Conservation (phyloP, 23 tunicate species). For the Oikopleura dioica region DNA sequence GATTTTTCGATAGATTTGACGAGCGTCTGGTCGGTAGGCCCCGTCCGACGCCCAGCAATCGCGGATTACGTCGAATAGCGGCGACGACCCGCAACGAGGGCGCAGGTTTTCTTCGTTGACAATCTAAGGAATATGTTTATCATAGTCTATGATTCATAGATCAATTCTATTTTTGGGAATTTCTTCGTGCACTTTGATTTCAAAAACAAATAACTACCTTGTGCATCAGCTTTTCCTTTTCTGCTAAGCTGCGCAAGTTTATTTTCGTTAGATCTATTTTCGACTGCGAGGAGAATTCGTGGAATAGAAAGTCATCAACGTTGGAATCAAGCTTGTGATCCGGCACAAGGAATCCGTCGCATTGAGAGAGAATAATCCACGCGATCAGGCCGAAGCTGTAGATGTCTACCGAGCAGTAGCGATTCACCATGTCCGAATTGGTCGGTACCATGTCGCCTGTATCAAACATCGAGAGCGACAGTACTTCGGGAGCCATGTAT, state of each 20-base stretch:
- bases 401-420: slow-evolving; percentile 4
- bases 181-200: too few species aligned
- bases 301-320: not conserved
- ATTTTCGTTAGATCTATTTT: not conserved
- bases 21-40: not conserved
- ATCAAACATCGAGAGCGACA: not conserved
- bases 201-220: too few species aligned
- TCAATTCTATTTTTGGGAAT: too few species aligned
- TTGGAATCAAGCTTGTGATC: not conserved
- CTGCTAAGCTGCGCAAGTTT: not conserved
- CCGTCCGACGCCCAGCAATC: slow-evolving; percentile 7
- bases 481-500: slow-evolving; percentile 4
- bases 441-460: not conserved
- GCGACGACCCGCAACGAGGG: not conserved
- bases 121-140: too few species aligned
- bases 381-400: slow-evolving; percentile 11
- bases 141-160: too few species aligned
- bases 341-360: not conserved
- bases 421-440: not conserved
- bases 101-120: not conserved
- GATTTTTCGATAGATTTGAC: not conserved
- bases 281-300: not conserved
- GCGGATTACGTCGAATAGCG: not conserved
- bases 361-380: not conserved
- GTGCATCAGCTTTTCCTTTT: not conserved